A percentile compares a stretch with the other conserved stretches of the same genome.
Evolutionary conservation across 2,113 vertebrate genomes (phyloP).

Genomic region (Columba livia): DNA sequence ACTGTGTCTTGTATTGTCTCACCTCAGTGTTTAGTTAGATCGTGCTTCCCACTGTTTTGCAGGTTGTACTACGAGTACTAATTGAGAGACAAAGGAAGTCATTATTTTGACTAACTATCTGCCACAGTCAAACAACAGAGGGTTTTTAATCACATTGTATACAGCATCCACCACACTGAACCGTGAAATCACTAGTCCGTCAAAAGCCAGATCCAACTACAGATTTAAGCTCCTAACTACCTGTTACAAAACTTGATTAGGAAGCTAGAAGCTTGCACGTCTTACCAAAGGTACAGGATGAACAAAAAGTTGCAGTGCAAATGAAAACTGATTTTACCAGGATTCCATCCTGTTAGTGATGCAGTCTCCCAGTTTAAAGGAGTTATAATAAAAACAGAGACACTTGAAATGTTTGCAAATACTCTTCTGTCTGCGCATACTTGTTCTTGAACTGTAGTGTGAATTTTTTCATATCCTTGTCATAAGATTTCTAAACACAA

Average conservation of each 20-base stretch:
- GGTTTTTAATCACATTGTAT: background rate
- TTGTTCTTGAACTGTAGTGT: background rate
- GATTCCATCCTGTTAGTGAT: background rate
- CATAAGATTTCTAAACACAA: background rate
- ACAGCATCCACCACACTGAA: background rate
- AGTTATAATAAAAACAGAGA: background rate
- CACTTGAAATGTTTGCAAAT: background rate
- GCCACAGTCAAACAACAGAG: background rate
- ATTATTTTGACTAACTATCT: background rate
- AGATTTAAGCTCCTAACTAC: background rate
- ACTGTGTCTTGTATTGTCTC: background rate
- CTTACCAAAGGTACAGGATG: background rate
- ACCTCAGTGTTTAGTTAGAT: background rate
- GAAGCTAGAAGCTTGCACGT: background rate
- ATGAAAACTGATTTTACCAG: background rate
- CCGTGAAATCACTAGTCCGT: background rate
- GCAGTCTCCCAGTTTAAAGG: background rate
- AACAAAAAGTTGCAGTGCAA: background rate
- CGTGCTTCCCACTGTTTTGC: background rate
- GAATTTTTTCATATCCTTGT: background rate
- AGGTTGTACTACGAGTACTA: background rate
- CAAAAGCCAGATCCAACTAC: background rate
- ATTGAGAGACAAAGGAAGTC: background rate
- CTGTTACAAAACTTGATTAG: background rate
- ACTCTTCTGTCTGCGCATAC: background rate